Percentiles rank a stretch among this genome's conserved stretches.
These are phyloP conservation scores for Cataglyphis albicans DNA, from an alignment of 2,888 invertebrate genomes.

Conservation along the genomic window DNA sequence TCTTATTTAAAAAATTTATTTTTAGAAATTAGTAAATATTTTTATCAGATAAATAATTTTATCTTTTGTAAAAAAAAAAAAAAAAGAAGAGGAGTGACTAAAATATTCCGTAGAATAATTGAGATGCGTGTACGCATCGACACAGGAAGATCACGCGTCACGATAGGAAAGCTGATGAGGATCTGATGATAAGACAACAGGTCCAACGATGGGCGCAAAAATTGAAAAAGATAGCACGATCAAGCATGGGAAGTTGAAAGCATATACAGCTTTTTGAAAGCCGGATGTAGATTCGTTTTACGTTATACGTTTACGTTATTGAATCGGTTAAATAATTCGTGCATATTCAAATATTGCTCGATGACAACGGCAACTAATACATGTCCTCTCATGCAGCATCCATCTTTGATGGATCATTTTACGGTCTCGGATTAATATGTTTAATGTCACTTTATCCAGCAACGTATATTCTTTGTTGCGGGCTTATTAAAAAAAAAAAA, in stretches of 20 bases:
- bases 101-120: conserved; percentile 6
- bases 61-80: neutral
- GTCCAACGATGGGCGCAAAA: conserved; percentile 12
- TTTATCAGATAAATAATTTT: neutral
- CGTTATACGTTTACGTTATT: conserved; percentile 44
- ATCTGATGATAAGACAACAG: conserved; percentile 16
- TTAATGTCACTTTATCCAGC: neutral
- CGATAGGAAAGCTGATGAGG: neutral
- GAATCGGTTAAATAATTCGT: conserved; percentile 61
- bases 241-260: conserved; percentile 15
- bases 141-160: neutral
- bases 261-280: conserved; percentile 28
- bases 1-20: neutral
- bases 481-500: conserved; percentile 1
- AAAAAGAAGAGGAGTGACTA: neutral
- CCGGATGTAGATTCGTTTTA: conserved; percentile 27
- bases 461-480: neutral
- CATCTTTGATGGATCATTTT: conserved; percentile 4
- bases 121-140: conserved; percentile 3
- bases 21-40: neutral
- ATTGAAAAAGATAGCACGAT: conserved; percentile 39
- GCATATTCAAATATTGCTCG: conserved; percentile 38
- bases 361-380: conserved; percentile 10
- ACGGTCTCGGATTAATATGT: conserved; percentile 6
- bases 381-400: conserved; percentile 16